Conservation (phyloP, 2,113 vertebrate species). For the Silurus glanis region DNA sequence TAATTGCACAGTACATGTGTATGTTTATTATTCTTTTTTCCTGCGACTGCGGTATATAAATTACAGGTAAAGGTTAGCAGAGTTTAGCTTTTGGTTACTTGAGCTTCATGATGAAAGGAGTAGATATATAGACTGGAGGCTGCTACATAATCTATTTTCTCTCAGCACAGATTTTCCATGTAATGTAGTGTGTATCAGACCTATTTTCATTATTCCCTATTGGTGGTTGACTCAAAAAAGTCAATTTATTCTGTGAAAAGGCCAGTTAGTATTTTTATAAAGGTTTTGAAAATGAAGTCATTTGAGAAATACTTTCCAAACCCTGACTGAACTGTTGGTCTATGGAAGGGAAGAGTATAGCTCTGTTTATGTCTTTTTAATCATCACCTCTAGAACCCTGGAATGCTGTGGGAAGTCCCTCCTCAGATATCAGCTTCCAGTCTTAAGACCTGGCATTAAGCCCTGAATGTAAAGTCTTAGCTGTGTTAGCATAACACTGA, state of each 20-base stretch:
- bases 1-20: slow-evolving; percentile 36
- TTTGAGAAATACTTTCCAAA: slow-evolving; percentile 31
- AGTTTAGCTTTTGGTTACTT: slow-evolving; percentile 31
- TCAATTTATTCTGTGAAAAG: background rate
- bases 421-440: slow-evolving; percentile 35
- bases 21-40: slow-evolving; percentile 55
- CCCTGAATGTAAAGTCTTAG: slow-evolving; percentile 14
- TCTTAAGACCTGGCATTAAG: slow-evolving; percentile 24
- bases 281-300: slow-evolving; percentile 12
- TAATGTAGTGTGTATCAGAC: background rate
- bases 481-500: slow-evolving; percentile 6
- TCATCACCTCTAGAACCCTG: slow-evolving; percentile 43
- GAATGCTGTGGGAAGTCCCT: slow-evolving; percentile 39
- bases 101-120: slow-evolving; percentile 10
- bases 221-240: slow-evolving; percentile 20
- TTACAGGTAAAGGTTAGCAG: slow-evolving; percentile 48
- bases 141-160: background rate
- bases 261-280: slow-evolving; percentile 22
- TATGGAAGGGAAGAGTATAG: slow-evolving; percentile 32
- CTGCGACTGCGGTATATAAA: slow-evolving; percentile 43
- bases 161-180: background rate
- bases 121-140: slow-evolving; percentile 2
- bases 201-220: background rate
- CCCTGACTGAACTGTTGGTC: background rate
- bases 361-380: slow-evolving; percentile 41